These are phyloP conservation scores for Podocnemis expansa DNA, from an alignment of 2,113 vertebrate species.

Conservation along the genomic window DNA sequence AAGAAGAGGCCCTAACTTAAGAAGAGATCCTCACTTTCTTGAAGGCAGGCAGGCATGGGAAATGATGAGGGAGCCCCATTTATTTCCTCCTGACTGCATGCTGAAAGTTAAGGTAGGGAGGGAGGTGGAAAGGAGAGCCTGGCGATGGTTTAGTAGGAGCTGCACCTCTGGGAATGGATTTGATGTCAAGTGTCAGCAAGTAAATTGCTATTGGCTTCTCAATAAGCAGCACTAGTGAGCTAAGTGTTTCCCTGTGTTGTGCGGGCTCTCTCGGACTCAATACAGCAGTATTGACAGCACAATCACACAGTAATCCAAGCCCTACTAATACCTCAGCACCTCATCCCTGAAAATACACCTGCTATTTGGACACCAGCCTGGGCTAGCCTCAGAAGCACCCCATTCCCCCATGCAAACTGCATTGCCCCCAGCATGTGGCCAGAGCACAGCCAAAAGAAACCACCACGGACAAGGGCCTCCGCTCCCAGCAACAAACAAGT, in stretches of 20 bases:
- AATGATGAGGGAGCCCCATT: fast-evolving
- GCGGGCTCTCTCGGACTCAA: constrained; percentile 87
- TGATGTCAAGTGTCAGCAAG: constrained; percentile 88
- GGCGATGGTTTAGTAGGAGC: constrained; percentile 50
- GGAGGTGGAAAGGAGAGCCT: constrained; percentile 14
- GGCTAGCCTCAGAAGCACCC: neutral
- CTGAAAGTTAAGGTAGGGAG: fast-evolving
- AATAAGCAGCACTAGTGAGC: constrained; percentile 93
- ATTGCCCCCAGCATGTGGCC: neutral
- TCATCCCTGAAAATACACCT: constrained; percentile 80
- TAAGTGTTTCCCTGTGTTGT: constrained; percentile 88
- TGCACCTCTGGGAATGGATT: constrained; percentile 78
- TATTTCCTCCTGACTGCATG: neutral
- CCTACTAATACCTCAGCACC: constrained; percentile 79
- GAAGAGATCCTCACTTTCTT: neutral
- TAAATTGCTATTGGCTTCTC: constrained; percentile 99
- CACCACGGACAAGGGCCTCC: constrained; percentile 57
- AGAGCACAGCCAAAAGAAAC: constrained; percentile 45
- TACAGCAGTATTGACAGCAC: constrained; percentile 96
- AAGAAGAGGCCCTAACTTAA: neutral
- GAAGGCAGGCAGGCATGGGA: neutral
- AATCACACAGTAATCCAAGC: constrained; percentile 93
- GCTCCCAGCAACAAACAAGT: constrained; percentile 51
- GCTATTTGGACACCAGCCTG: constrained; percentile 72
- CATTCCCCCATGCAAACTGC: no score